Evolutionary conservation across 2,888 invertebrate genomes (phyloP).

Genomic region (Hesperia comma): DNA sequence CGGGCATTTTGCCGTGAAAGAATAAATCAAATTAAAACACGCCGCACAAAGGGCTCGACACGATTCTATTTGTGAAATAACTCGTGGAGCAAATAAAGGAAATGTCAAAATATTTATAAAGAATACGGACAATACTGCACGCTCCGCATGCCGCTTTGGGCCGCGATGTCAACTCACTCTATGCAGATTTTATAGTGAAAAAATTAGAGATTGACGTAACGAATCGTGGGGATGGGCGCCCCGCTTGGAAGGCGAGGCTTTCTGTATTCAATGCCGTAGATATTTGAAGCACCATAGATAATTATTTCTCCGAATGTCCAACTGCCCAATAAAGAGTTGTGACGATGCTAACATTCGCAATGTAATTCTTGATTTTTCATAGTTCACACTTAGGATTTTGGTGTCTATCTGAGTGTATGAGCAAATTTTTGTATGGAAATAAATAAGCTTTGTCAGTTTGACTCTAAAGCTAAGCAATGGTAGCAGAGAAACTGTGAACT

Average conservation of each 20-base stretch:
- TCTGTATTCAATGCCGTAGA: conserved; percentile 65
- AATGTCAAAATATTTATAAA: conserved; percentile 84
- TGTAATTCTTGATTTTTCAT: conserved; percentile 59
- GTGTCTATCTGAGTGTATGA: conserved; percentile 7
- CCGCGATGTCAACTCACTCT: conserved; percentile 78
- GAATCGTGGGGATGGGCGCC: conserved; percentile 75
- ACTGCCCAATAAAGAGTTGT: conserved; percentile 75
- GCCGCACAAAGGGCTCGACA: conserved; percentile 76
- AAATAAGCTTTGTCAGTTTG: no score
- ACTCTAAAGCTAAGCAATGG: no score
- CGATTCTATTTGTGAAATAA: conserved; percentile 76
- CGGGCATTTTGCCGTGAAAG: conserved; percentile 73
- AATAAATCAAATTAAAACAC: conserved; percentile 82
- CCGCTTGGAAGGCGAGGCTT: conserved; percentile 62
- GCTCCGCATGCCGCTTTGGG: conserved; percentile 75
- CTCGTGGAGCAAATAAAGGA: conserved; percentile 76
- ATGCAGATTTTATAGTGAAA: conserved; percentile 77
- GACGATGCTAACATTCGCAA: conserved; percentile 61
- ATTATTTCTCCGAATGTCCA: conserved; percentile 76
- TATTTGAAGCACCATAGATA: conserved; percentile 77
- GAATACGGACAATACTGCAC: conserved; percentile 74
- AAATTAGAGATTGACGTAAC: conserved; percentile 80
- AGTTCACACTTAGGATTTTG: conserved; percentile 53
- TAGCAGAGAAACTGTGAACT: conserved; percentile 4
- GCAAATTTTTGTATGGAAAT: no score